Percentiles rank a stretch among this genome's conserved stretches.
Conservation (phyloP, 2,113 vertebrate genomes). For the Pantherophis guttatus region DNA sequence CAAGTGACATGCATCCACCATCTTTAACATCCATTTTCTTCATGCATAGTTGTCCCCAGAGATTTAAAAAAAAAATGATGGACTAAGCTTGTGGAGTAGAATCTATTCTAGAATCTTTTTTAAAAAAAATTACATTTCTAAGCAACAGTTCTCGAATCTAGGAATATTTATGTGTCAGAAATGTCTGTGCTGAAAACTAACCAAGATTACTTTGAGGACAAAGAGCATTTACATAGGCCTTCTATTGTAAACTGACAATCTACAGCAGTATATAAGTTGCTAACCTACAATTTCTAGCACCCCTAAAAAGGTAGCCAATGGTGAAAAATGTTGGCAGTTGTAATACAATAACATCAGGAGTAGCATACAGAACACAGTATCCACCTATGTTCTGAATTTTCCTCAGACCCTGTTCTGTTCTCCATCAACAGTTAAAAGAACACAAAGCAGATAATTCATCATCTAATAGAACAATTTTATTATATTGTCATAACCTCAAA, state of each 20-base stretch:
- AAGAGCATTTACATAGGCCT: not conserved
- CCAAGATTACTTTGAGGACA: not conserved
- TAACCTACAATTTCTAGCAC: not conserved
- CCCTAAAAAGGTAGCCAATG: not conserved
- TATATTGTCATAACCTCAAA: not conserved
- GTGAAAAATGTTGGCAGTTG: not conserved
- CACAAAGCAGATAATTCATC: not conserved
- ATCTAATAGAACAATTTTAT: not conserved
- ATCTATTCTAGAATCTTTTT: not conserved
- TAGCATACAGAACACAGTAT: not conserved
- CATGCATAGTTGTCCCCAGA: not conserved
- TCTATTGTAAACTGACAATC: not conserved
- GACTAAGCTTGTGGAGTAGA: not conserved
- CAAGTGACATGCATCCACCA: not conserved
- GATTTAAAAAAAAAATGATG: not conserved
- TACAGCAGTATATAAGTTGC: not conserved
- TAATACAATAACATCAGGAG: not conserved
- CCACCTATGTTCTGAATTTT: not conserved
- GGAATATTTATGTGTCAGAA: not conserved
- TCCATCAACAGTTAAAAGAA: not conserved
- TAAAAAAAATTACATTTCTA: not conserved
- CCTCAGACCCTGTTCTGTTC: not conserved
- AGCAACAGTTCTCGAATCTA: not conserved
- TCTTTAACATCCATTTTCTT: not conserved
- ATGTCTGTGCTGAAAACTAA: not conserved